These are phyloP conservation scores for Ahaetulla prasina DNA, from an alignment of 2,113 vertebrate species.

Conservation along the genomic window DNA sequence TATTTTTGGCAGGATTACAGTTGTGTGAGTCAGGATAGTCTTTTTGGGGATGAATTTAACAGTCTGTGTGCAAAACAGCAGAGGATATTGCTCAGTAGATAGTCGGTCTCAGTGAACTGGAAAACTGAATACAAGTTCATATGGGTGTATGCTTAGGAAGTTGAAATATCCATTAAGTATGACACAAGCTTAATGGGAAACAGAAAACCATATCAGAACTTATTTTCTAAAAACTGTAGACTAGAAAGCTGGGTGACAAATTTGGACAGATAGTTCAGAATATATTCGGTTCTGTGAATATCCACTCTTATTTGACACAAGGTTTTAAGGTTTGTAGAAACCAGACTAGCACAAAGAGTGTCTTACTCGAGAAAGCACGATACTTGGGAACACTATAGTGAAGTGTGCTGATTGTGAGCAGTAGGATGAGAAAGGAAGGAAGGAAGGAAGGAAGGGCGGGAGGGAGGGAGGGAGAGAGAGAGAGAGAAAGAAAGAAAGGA, in stretches of 20 bases:
- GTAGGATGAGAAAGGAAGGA: too few species aligned
- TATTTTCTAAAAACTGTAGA: not conserved
- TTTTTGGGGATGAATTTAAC: not conserved
- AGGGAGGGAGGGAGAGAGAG: too few species aligned
- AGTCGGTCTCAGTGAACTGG: not conserved
- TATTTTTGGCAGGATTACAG: conserved; percentile 1
- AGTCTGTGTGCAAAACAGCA: not conserved
- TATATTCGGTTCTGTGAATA: not conserved
- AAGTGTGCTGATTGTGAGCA: not conserved
- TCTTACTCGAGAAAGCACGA: not conserved
- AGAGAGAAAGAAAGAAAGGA: too few species aligned
- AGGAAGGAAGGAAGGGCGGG: not conserved
- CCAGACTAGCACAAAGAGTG: too few species aligned
- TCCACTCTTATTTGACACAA: not conserved
- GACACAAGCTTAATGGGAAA: not conserved
- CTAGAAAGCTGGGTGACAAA: not conserved
- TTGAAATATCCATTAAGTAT: not conserved
- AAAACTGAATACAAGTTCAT: not conserved
- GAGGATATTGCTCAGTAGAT: not conserved
- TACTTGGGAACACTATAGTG: not conserved
- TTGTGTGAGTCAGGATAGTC: not conserved
- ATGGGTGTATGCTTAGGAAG: conserved; percentile 4
- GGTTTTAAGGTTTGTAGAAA: not conserved
- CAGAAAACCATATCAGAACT: not conserved
- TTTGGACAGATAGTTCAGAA: not conserved